Base-by-base conservation (phyloP, 2,888 invertebrate genomes). In the Heliconius ismenius region DNA sequence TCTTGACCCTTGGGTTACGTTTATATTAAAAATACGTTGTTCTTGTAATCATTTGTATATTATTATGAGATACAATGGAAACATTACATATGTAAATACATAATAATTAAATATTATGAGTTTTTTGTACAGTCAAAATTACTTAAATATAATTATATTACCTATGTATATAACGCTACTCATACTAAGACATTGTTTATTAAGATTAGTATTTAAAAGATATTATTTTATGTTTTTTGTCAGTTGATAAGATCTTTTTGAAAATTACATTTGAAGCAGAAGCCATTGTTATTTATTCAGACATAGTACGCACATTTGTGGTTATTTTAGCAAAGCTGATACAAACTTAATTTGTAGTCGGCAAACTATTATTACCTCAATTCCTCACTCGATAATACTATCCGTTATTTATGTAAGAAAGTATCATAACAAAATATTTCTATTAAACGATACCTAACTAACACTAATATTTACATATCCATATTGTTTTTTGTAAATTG, bases 1-100 rank as follows among this genome's bases (percentile, higher is more conserved):
- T 76, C 21, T 75, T 76, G 64, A 76, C 76, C 64, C 39, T 54
- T 72, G 72, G 26, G 64, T 28, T 43, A 58, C 7, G 24, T 18
- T 73, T 21, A 11, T 10, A 11, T 15, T n/a, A 62, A 26, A 62
- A 39, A 24, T 43, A 15, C n/a, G 39, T 39, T 58, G 15, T 39
- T 24, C 18, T 60, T 60, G 69, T 49, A 60, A 60, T 60, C 18
- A 26, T 7, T 62, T 62, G 26, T 15, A 26, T 62, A 62, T 26
- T 62, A 15, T 62, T 62, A 15, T 62, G n/a, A 13, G 7, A n/a
- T 24, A 36, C 26, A 36, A 39, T 21, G 58, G 24, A 60, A 24
- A 24, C 24, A 49, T 49, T 49, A 21, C 21, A 18, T 49, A 49
- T 21, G 49, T 21, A 9, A 49, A 49, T 21, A 49, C 49, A 49